Percentiles rank a stretch among this genome's conserved stretches.
Conservation (phyloP, 2,797 vertebrate species). For the Sebastes oblongus region DNA sequence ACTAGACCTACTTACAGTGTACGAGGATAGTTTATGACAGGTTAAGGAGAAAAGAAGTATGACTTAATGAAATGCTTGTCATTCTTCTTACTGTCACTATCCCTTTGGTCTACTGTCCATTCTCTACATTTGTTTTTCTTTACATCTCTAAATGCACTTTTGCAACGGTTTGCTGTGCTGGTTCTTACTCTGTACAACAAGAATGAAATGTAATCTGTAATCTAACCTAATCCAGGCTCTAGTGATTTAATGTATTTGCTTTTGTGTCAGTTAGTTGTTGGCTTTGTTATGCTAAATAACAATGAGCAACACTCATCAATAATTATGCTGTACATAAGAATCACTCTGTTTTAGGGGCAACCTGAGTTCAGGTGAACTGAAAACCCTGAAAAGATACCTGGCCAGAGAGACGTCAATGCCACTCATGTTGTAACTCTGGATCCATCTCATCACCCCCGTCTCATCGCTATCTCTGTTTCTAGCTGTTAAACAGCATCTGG, state of each 20-base stretch:
- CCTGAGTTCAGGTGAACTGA: neutral
- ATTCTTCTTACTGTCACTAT: neutral
- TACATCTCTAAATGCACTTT: neutral
- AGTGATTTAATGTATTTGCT: neutral
- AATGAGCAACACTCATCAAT: neutral
- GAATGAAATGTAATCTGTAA: neutral
- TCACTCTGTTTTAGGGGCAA: neutral
- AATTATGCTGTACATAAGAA: neutral
- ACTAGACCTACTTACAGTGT: no score
- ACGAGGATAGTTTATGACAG: no score
- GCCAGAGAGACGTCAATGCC: neutral
- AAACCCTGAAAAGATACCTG: neutral
- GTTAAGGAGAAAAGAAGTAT: no score
- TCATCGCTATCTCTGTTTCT: neutral
- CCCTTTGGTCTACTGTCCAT: neutral
- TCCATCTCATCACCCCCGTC: neutral
- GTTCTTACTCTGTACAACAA: neutral
- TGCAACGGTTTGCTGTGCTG: neutral
- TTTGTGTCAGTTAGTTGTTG: neutral
- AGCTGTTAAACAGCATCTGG: constrained; percentile 7
- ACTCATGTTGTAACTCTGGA: neutral
- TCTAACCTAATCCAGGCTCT: neutral
- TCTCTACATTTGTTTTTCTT: neutral
- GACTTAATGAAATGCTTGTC: no score
- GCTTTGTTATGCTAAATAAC: neutral